phyloP scores from a whole-genome alignment of 2,888 invertebrate species.

The Pegoplata infirma region DNA sequence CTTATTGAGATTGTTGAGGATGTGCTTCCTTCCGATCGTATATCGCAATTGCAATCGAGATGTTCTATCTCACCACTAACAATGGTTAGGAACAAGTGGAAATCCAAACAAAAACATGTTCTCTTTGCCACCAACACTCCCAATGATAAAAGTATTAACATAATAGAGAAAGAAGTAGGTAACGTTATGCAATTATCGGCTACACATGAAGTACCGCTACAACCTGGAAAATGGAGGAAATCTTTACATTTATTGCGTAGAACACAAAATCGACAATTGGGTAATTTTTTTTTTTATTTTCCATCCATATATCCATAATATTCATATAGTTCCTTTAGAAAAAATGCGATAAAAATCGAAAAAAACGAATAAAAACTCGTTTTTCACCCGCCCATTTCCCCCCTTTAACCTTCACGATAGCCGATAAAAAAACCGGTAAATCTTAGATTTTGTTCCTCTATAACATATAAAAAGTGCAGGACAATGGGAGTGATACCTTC shows the following conservation, averaged over 20 bases:
- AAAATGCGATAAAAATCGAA: too few species aligned
- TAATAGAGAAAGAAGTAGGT: not conserved
- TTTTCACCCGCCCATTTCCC: too few species aligned
- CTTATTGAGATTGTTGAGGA: slow-evolving; percentile 3
- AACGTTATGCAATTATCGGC: not conserved
- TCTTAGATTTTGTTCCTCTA: too few species aligned
- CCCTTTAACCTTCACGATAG: too few species aligned
- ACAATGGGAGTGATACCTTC: too few species aligned
- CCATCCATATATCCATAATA: too few species aligned
- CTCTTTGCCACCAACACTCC: slow-evolving; percentile 37
- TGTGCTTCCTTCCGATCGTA: not conserved
- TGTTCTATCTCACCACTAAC: slow-evolving; percentile 25
- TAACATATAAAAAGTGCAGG: too few species aligned
- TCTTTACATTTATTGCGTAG: slow-evolving; percentile 81
- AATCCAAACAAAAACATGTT: slow-evolving; percentile 50
- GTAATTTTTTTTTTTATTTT: not conserved
- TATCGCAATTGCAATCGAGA: not conserved
- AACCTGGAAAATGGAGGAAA: slow-evolving; percentile 85
- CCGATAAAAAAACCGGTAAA: too few species aligned
- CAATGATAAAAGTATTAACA: not conserved
- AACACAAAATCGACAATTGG: slow-evolving; percentile 66
- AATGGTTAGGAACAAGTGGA: slow-evolving; percentile 26
- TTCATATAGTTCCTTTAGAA: too few species aligned
- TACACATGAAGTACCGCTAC: slow-evolving; percentile 77
- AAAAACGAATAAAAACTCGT: too few species aligned